These are phyloP conservation scores for Drosophila tani DNA, from an alignment of 1,140 invertebrate genomes.

Conservation along the genomic window DNA sequence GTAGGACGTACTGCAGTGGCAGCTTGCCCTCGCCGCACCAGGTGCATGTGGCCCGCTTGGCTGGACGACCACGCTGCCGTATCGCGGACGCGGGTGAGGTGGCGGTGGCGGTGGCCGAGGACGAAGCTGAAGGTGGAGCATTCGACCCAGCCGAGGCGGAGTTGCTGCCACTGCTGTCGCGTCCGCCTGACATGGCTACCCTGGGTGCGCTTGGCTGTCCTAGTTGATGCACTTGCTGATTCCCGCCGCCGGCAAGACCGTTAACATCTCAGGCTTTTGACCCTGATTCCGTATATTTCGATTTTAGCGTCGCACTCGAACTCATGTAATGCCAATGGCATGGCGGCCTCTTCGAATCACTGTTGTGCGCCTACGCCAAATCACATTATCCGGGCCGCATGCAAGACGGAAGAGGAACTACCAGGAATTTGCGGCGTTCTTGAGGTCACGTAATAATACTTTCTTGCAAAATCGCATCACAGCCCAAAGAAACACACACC, in stretches of 20 bases:
- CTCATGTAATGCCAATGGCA: constrained; percentile 50
- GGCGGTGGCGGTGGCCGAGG: constrained; percentile 49
- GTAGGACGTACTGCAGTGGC: constrained; percentile 93
- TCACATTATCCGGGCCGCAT: not conserved
- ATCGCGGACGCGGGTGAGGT: constrained; percentile 65
- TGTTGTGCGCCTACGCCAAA: not conserved
- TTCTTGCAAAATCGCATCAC: constrained; percentile 59
- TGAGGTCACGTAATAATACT: constrained; percentile 59
- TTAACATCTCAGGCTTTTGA: constrained; percentile 46
- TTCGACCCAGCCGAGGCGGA: constrained; percentile 28
- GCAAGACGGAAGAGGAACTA: not conserved
- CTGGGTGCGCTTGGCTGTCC: constrained; percentile 6
- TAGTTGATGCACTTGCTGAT: constrained; percentile 21
- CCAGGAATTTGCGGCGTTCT: constrained; percentile 42
- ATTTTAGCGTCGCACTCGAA: constrained; percentile 60
- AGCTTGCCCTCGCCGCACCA: constrained; percentile 94
- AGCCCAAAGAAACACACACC: constrained; percentile 9
- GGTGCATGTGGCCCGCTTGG: constrained; percentile 91
- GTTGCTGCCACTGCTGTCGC: constrained; percentile 67
- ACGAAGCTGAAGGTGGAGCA: constrained; percentile 17
- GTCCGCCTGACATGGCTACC: constrained; percentile 75
- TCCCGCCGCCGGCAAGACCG: constrained; percentile 28
- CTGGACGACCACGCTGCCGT: constrained; percentile 89
- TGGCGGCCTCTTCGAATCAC: constrained; percentile 9
- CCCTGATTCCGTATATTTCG: constrained; percentile 19